A percentile compares a stretch with the other conserved stretches of the same genome.
phyloP scores from a whole-genome alignment of 1,140 invertebrate species.

The Trichogramma pretiosum region DNA sequence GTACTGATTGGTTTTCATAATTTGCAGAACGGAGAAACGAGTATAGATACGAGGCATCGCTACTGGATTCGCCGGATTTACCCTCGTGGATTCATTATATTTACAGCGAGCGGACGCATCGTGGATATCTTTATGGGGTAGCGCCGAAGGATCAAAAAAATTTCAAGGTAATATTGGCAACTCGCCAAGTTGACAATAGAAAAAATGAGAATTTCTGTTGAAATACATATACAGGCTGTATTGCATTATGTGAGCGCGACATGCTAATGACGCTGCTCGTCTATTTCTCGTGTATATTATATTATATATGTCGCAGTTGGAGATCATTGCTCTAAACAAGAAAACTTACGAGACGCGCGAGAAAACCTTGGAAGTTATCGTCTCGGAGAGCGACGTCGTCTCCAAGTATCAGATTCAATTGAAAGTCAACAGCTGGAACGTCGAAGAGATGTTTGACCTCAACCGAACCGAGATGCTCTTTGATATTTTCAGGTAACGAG shows the following conservation, averaged over 20 bases:
- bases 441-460: conserved; percentile 68
- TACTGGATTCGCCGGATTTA: conserved; percentile 66
- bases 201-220: too few relatives aligned
- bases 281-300: too few relatives aligned
- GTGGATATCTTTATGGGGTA: conserved; percentile 72
- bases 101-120: conserved; percentile 63
- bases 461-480: conserved; percentile 60
- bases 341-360: conserved; percentile 67
- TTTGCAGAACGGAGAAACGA: conserved; percentile 35
- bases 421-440: conserved; percentile 82
- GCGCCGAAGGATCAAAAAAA: conserved; percentile 53
- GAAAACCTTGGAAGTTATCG: conserved; percentile 54
- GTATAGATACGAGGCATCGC: conserved; percentile 58
- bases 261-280: too few relatives aligned
- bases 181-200: too few relatives aligned
- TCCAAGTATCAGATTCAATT: conserved; percentile 71
- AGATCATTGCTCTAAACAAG: conserved; percentile 67
- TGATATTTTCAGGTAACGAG: conserved; percentile 60
- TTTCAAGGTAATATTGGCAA: conserved; percentile 40
- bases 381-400: conserved; percentile 56
- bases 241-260: too few relatives aligned
- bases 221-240: too few relatives aligned
- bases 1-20: too few relatives aligned
- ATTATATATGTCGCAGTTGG: conserved; percentile 50
- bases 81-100: conserved; percentile 75